phyloP scores from a whole-genome alignment of 2,113 vertebrate species.

The Desmodus rotundus region DNA sequence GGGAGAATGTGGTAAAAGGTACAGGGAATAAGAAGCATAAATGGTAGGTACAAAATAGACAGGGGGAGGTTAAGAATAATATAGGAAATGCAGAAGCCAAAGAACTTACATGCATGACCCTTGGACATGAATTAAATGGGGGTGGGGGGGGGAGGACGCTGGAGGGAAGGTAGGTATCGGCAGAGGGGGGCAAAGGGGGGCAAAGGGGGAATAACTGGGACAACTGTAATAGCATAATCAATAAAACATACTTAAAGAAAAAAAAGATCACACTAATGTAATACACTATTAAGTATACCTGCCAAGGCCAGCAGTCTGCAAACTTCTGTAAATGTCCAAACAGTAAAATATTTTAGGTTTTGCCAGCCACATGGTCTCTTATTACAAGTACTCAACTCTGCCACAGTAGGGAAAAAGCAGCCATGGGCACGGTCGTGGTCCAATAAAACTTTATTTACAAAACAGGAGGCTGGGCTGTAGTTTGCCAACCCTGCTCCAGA shows the following conservation, averaged over 20 bases:
- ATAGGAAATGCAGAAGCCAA: no score
- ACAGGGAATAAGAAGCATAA: no score
- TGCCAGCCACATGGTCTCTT: background rate
- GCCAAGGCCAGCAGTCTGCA: background rate
- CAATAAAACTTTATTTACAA: constrained; percentile 16
- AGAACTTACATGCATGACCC: no score
- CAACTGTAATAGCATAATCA: no score
- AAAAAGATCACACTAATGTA: background rate
- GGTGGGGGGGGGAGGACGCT: no score
- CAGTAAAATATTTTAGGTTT: background rate
- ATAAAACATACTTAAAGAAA: background rate
- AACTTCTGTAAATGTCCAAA: background rate
- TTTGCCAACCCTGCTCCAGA: background rate
- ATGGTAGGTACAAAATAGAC: no score
- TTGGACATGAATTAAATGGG: no score
- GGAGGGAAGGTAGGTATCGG: no score
- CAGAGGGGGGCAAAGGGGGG: no score
- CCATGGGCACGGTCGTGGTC: background rate
- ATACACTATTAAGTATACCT: background rate
- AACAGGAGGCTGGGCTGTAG: background rate
- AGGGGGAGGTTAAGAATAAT: no score
- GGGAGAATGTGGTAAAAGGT: no score
- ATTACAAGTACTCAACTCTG: background rate
- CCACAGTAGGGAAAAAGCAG: background rate
- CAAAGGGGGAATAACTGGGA: no score